Evolutionary conservation across 2,113 vertebrate species (phyloP), one percentile per base, ranked within the genome.

Genomic region (Malurus elegans): DNA sequence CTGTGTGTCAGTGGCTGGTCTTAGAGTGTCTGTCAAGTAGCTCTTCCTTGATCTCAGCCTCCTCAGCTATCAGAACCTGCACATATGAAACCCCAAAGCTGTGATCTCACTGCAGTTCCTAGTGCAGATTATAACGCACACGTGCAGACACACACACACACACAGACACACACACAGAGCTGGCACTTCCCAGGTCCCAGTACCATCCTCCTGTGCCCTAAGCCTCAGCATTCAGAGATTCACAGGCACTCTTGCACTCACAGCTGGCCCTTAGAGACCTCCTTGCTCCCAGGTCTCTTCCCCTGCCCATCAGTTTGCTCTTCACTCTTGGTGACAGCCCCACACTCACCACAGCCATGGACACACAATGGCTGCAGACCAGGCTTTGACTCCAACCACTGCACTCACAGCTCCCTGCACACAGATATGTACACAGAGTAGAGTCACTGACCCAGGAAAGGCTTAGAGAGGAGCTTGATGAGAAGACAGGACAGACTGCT

Each of bases 291-390:
- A 79, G 28, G 4, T 8, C 15, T 17, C 47, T 71, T 62, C 17
- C 10, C 10, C 19, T 61, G 26, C 18, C 69, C 50, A 25, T 11
- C 24, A 8, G 4, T 12, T 45, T 67, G 57, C 14, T 40, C 40
- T 32, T 64, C 1, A 0, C 7, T 14, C 9, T 5, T 7, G 8
- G 4, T 32, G 64, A 7, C 32, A 17, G 18, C 21, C 1, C 17
- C 24, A 9, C 12, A 11, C 29, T 45, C 1, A 0, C 10, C 19
- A 3, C 18, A 23, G 14, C 45, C 48, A 42, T 0, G 36, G 62
- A 17, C 31, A 48, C 10, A 26, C 3, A 23, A 18, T 16, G 2
- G 2, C 53, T 50, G 38, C 3, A 3, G 26, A 12, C 23, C 34
- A 3, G 0, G 0, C 3, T 14, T 36, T 29, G 31, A 13, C 45